Base-by-base conservation (phyloP, 2,888 invertebrate genomes). In the Meteorus colon region DNA sequence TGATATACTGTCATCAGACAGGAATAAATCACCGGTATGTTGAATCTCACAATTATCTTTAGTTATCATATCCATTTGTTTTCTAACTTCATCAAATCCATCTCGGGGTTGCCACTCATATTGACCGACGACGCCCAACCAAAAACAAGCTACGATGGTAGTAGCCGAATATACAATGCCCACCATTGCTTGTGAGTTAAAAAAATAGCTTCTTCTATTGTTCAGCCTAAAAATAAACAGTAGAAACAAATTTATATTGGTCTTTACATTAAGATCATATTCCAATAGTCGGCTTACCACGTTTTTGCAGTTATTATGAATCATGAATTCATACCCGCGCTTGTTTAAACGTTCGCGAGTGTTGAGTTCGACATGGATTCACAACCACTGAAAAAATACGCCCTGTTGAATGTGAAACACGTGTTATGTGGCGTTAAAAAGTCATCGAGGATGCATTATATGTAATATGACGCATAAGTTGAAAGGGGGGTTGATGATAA, bases 81-180 rank as follows among this genome's bases (percentile, higher is more conserved):
- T 92, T 84, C 96, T 94, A 78, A 98, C 93, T 90, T 96, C 95
- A 88, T 98, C 98, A 86, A 97, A 97, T 68, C 94, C 91, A 91
- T 99, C 98, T 76, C 95, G 93, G 27, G 94, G 91, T 91, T 97
- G 97, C 98, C 98, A 98, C 86, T 97, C 96, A 86, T 95, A 97
- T 88, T 97, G 97, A 29, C 94, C 95, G 90, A 93, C 92, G 91
- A 94, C 94, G 92, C 94, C 94, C 92, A 91, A 88, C 71, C 83
- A 86, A 75, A 86, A 81, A 72, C 82, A 85, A 45, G 80, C 80
- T 74, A 83, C 79, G 41, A 82, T 75, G 75, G 84, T 41, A 71
- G 75, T 63, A 74, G 68, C 76, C 65, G 77, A 59, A 74, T 74
- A n/a, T 78, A 27, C 65, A 76, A 77, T 74, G 74, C 74, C 67